These are phyloP conservation scores for Centrocercus urophasianus DNA, from an alignment of 2,113 vertebrate species.

Conservation along the genomic window DNA sequence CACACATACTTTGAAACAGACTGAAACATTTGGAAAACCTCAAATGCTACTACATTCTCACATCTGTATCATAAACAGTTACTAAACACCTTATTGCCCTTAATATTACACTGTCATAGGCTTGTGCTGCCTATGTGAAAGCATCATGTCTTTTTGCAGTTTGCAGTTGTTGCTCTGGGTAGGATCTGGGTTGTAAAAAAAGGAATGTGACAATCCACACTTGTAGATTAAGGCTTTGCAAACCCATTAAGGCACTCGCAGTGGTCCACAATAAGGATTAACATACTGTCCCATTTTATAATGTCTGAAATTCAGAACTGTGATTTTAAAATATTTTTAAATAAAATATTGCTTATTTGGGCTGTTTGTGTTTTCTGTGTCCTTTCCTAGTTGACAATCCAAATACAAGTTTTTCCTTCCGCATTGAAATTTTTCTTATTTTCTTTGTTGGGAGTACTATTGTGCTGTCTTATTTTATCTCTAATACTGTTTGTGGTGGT, in stretches of 20 bases:
- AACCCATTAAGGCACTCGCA: neutral
- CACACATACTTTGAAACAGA: neutral
- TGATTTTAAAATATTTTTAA: neutral
- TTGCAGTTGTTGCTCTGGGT: neutral
- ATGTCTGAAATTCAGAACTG: neutral
- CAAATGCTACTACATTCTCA: neutral
- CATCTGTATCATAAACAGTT: conserved; percentile 45
- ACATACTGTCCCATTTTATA: neutral
- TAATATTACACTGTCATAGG: neutral
- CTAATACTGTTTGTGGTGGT: neutral
- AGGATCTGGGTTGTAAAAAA: neutral
- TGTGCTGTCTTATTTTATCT: neutral
- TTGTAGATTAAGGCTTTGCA: neutral
- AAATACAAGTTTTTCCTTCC: neutral
- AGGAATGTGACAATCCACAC: neutral
- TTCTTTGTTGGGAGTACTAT: neutral
- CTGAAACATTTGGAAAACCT: conserved; percentile 4
- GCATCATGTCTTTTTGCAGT: neutral
- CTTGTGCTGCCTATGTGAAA: neutral
- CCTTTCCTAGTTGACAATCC: neutral
- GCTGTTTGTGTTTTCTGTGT: neutral
- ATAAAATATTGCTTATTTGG: neutral
- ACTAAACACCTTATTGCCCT: conserved; percentile 45
- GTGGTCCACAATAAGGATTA: neutral
- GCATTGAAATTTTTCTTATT: neutral